These are phyloP conservation scores for Microctonus aethiopoides DNA, from an alignment of 2,888 invertebrate genomes.

Conservation along the genomic window DNA sequence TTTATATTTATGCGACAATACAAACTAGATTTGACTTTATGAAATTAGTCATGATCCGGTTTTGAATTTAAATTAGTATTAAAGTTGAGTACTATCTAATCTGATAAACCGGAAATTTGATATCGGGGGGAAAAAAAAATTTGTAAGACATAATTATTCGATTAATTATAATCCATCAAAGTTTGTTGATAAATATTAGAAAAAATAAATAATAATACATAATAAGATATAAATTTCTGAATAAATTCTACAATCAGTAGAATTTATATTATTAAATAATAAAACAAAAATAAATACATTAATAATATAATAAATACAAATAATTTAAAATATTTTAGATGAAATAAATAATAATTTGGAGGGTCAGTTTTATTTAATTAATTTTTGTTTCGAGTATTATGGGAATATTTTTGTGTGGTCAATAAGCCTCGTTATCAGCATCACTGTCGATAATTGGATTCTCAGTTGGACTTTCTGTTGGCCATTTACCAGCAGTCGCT, in stretches of 20 bases:
- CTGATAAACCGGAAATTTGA: slow-evolving; percentile 27
- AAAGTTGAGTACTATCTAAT: slow-evolving; percentile 8
- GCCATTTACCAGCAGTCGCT: slow-evolving; percentile 64
- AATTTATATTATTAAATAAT: not conserved
- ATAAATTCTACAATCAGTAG: slow-evolving; percentile 35
- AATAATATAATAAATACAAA: slow-evolving; percentile 2
- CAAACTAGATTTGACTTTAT: not conserved
- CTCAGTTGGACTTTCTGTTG: slow-evolving; percentile 58
- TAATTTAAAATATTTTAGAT: not conserved
- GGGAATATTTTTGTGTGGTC: slow-evolving; percentile 1
- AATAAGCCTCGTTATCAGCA: slow-evolving; percentile 61
- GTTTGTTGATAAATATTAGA: slow-evolving; percentile 24
- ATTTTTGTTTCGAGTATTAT: not conserved
- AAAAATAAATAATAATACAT: not conserved
- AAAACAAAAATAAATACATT: not conserved
- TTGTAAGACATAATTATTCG: not conserved
- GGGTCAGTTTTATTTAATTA: not conserved
- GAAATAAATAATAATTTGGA: not conserved
- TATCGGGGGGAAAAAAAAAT: slow-evolving; percentile 18
- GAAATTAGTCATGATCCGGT: slow-evolving; percentile 27
- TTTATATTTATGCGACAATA: not conserved
- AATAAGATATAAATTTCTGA: not conserved
- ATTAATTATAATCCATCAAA: not conserved
- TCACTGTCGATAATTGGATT: slow-evolving; percentile 54
- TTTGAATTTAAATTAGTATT: not conserved